phyloP scores from a whole-genome alignment of 2,113 vertebrate genomes.

The Globicephala melas region DNA sequence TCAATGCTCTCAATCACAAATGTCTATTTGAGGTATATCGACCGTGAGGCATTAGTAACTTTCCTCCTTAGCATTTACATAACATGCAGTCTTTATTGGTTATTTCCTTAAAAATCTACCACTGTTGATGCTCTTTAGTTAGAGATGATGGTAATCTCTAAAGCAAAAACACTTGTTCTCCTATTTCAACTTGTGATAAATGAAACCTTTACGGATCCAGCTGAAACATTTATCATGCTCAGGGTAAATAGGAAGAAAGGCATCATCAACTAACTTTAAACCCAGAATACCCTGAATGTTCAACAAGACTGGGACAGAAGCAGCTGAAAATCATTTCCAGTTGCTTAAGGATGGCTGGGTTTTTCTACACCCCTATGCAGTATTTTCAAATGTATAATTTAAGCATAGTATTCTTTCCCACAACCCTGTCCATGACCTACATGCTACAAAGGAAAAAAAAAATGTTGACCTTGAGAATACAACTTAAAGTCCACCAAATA shows the following conservation, averaged over 20 bases:
- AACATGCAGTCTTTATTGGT: not conserved
- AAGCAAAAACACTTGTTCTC: slow-evolving; percentile 48
- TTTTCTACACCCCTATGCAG: slow-evolving; percentile 1
- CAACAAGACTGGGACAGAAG: not conserved
- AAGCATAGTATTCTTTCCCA: slow-evolving; percentile 27
- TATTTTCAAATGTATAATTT: slow-evolving; percentile 34
- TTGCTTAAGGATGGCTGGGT: not conserved
- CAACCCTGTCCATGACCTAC: not conserved
- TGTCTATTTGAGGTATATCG: slow-evolving; percentile 17
- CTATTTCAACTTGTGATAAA: slow-evolving; percentile 58
- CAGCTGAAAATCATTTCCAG: slow-evolving; percentile 5
- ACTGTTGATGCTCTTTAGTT: slow-evolving; percentile 37
- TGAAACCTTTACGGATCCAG: slow-evolving; percentile 1
- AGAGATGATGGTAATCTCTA: slow-evolving; percentile 46
- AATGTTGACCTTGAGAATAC: slow-evolving; percentile 22
- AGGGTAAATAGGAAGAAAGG: slow-evolving; percentile 41
- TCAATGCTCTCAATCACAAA: slow-evolving; percentile 58
- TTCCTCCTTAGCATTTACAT: slow-evolving; percentile 24
- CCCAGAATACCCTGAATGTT: slow-evolving; percentile 23
- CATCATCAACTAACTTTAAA: slow-evolving; percentile 52
- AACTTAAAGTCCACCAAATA: slow-evolving; percentile 41
- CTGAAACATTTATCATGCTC: slow-evolving; percentile 54
- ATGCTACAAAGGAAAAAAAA: slow-evolving; percentile 19
- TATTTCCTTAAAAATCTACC: slow-evolving; percentile 52
- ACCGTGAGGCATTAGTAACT: not conserved